Conservation (phyloP, 2,797 vertebrate species). For the Lophius americanus region DNA sequence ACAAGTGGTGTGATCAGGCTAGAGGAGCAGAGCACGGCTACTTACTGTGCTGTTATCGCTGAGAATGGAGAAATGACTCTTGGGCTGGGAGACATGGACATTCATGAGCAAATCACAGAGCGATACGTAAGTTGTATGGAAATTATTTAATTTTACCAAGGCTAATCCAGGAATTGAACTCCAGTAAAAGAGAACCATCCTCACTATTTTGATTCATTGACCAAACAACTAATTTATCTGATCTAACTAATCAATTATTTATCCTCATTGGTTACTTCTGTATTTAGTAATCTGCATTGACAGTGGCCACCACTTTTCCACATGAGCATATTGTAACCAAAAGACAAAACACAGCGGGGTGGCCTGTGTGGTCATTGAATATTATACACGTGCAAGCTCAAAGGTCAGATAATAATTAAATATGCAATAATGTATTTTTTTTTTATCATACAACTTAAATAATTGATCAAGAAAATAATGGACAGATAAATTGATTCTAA, state of each 20-base stretch:
- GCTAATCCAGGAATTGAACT: no score
- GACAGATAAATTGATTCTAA: not conserved
- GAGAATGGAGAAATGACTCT: conserved; percentile 86
- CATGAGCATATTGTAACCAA: no score
- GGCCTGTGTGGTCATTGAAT: not conserved
- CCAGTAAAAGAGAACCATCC: no score
- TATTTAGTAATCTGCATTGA: no score
- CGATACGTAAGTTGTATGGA: conserved; percentile 79
- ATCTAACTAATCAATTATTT: no score
- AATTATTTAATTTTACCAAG: not conserved
- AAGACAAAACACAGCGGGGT: not conserved
- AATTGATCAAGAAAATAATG: not conserved
- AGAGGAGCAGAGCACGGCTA: conserved; percentile 84
- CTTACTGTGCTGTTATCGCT: conserved; percentile 87
- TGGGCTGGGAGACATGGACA: conserved; percentile 91
- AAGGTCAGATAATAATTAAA: no score
- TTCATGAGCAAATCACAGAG: conserved; percentile 88
- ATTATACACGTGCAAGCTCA: no score
- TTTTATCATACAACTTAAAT: no score
- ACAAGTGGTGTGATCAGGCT: conserved; percentile 81
- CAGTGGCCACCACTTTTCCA: no score
- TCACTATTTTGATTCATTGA: no score
- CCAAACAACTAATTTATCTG: no score
- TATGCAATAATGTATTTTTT: no score
- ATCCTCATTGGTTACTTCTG: not conserved